A percentile compares a stretch with the other conserved stretches of the same genome.
Conservation (phyloP, 1,140 invertebrate species). For the Manduca sexta region DNA sequence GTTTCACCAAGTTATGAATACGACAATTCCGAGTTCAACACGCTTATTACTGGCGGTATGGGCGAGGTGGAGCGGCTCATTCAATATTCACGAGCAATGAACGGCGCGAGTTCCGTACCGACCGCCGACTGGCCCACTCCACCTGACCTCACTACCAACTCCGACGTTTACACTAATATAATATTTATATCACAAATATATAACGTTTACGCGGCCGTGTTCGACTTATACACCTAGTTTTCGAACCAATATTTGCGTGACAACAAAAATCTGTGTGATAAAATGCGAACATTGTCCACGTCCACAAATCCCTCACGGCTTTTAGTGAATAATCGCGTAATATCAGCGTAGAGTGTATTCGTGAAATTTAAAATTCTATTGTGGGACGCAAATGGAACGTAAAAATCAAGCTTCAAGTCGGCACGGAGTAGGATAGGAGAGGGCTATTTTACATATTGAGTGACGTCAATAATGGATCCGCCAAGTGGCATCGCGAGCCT, state of each 20-base stretch:
- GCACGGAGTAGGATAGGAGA: slow-evolving; percentile 22
- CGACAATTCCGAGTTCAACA: slow-evolving; percentile 18
- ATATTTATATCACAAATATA: too few species aligned
- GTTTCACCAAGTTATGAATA: slow-evolving; percentile 13
- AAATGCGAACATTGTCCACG: too few species aligned
- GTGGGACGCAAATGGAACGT: slow-evolving; percentile 2
- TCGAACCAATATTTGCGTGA: too few species aligned
- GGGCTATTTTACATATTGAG: slow-evolving; percentile 31
- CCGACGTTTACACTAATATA: slow-evolving; percentile 3
- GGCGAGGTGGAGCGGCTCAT: slow-evolving; percentile 15
- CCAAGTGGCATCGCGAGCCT: slow-evolving; percentile 3
- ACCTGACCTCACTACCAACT: slow-evolving; percentile 11
- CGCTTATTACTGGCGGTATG: slow-evolving; percentile 14
- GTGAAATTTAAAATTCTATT: slow-evolving; percentile 2
- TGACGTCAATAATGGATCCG: slow-evolving; percentile 16
- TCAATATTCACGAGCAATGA: slow-evolving; percentile 28
- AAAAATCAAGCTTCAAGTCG: slow-evolving; percentile 8
- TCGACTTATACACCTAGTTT: too few species aligned
- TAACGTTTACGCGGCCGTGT: too few species aligned
- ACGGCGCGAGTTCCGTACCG: slow-evolving; percentile 17
- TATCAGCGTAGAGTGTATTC: neutral
- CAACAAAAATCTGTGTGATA: too few species aligned
- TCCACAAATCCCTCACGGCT: too few species aligned
- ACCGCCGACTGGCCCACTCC: slow-evolving; percentile 17
- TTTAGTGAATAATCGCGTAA: too few species aligned